Percentiles rank a stretch among this genome's conserved stretches.
Conservation (phyloP, 2,797 vertebrate genomes). For the Antennarius maculatus region DNA sequence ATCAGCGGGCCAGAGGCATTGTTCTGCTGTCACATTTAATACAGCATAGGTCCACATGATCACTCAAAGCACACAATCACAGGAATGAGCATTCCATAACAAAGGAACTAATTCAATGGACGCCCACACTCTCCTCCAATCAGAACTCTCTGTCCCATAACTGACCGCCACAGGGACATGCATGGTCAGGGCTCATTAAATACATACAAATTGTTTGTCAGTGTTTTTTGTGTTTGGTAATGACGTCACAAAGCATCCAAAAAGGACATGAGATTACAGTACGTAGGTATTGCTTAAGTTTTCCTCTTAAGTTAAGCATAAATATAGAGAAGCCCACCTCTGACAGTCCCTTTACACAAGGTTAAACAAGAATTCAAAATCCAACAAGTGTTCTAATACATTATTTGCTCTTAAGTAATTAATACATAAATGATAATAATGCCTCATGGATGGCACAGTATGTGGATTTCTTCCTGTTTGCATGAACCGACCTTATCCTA, state of each 20-base stretch:
- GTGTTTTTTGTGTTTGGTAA: conserved; percentile 9
- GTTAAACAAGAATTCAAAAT: too few species aligned
- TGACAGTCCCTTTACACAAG: too few species aligned
- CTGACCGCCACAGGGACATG: conserved; percentile 7
- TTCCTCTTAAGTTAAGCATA: too few species aligned
- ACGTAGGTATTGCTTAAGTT: not conserved
- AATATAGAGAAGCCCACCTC: too few species aligned
- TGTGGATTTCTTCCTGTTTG: too few species aligned
- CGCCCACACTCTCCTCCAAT: conserved; percentile 59
- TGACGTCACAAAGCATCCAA: conserved; percentile 3
- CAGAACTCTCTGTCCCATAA: conserved; percentile 34
- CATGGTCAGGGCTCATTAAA: conserved; percentile 27
- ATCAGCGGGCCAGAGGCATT: conserved; percentile 55
- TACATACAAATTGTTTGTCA: conserved; percentile 10
- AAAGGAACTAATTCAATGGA: conserved; percentile 62
- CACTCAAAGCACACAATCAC: conserved; percentile 45
- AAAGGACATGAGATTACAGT: not conserved
- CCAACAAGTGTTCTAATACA: too few species aligned
- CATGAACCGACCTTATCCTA: too few species aligned
- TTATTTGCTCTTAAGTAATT: too few species aligned
- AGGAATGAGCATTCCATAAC: conserved; percentile 56
- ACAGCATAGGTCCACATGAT: conserved; percentile 56
- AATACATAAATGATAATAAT: too few species aligned
- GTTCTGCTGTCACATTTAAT: conserved; percentile 74
- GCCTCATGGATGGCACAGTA: not conserved